phyloP scores from a whole-genome alignment of 2,888 invertebrate species.

The Chelonus formosanus region DNA sequence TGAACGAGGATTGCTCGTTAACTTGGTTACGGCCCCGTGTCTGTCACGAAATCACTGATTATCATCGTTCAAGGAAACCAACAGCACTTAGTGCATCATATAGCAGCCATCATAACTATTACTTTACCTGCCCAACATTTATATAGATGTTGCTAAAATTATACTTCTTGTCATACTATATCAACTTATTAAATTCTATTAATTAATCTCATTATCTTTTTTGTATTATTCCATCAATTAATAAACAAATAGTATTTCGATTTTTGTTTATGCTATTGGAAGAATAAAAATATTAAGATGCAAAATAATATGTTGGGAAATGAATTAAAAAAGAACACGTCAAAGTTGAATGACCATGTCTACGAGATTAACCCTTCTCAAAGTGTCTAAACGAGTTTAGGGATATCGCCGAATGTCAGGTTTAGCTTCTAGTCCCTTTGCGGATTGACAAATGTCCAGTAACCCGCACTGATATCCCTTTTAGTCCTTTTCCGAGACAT shows the following conservation, averaged over 20 bases:
- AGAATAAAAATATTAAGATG: too few relatives aligned
- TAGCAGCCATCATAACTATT: slow-evolving; percentile 57
- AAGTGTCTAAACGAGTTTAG: slow-evolving; percentile 51
- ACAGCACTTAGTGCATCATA: slow-evolving; percentile 45
- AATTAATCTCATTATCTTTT: too few relatives aligned
- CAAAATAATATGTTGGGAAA: too few relatives aligned
- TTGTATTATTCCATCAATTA: too few relatives aligned
- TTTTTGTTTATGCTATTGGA: too few relatives aligned
- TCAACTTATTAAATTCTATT: too few relatives aligned
- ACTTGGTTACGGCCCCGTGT: slow-evolving; percentile 65
- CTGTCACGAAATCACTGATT: slow-evolving; percentile 66
- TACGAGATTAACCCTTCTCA: slow-evolving; percentile 47
- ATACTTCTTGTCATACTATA: too few relatives aligned
- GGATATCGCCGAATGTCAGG: slow-evolving; percentile 47
- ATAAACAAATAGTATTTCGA: too few relatives aligned
- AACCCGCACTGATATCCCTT: slow-evolving; percentile 42
- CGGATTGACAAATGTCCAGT: slow-evolving; percentile 52
- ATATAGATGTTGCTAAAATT: too few relatives aligned
- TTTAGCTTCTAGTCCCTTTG: slow-evolving; percentile 29
- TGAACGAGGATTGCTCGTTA: slow-evolving; percentile 63
- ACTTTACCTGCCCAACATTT: slow-evolving; percentile 1
- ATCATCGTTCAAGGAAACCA: slow-evolving; percentile 65
- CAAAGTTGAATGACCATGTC: slow-evolving; percentile 48
- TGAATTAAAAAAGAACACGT: slow-evolving; percentile 33
- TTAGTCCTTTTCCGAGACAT: too few relatives aligned